Base-by-base conservation (phyloP, 2,113 vertebrate species). In the Ameiurus melas region DNA sequence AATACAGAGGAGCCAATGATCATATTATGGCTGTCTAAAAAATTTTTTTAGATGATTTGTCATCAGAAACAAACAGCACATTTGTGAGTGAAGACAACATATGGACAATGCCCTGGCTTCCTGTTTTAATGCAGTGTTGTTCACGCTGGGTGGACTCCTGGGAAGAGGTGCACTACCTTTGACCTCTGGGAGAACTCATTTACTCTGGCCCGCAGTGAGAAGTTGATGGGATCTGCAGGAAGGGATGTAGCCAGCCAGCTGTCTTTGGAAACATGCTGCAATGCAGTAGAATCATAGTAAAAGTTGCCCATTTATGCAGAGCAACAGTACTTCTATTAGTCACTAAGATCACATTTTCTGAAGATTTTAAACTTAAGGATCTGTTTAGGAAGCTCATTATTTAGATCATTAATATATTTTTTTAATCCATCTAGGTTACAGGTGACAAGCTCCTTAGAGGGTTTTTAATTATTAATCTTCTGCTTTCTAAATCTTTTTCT, bases 21-120 rank as follows among this genome's bases (percentile, higher is more conserved):
- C 33, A 20, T 33, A 70, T 70, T 36, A 71, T 71, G 16, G 73
- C 10, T 77, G 20, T 77, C 22, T 43, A 4, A 13, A 47, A 39
- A 14, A 47, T 27, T 47, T 25, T 25, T 77, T 43, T 43, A 77
- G 43, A 51, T 77, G 73, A 25, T 77, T 77, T 77, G 43, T 43
- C 25, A 78, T 80, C 78, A 80, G 16, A 33, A 87, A 62, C 8
- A 22, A 27, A n/a, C 78, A 14, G 8, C 80, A 57, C 47, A 68
- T 33, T 57, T 79, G 25, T 90, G 91, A 92, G 87, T 92, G 90
- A 96, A 94, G 93, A 95, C 94, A 95, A 90, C 95, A 95, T 95
- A 95, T 96, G 95, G 94, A 94, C 94, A 93, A 91, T 95, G 94
- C 94, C 94, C 93, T 95, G 92, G 93, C 93, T 95, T 96, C 94